A percentile compares a stretch with the other conserved stretches of the same genome.
Conservation (phyloP, 2,113 vertebrate species). For the Oceanites oceanicus region DNA sequence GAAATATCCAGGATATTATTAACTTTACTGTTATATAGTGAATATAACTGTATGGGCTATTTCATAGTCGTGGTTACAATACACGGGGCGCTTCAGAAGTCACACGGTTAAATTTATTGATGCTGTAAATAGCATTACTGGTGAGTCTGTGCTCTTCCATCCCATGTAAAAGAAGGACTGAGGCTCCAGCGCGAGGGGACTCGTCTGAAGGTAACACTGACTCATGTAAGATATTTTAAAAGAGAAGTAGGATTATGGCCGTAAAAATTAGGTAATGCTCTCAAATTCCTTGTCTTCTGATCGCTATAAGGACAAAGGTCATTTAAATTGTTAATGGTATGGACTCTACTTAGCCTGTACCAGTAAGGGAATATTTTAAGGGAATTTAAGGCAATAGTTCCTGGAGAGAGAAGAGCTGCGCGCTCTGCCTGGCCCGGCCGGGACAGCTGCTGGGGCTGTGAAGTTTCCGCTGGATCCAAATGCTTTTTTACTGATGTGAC, state of each 20-base stretch:
- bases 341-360: neutral
- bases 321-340: neutral
- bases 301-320: neutral
- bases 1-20: neutral
- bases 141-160: neutral
- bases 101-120: neutral
- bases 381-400: neutral
- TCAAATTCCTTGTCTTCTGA: neutral
- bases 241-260: neutral
- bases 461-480: neutral
- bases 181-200: neutral
- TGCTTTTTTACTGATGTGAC: neutral
- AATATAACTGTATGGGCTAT: neutral
- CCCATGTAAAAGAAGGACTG: too few species aligned
- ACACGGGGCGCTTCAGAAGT: neutral
- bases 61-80: neutral
- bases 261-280: neutral
- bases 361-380: neutral
- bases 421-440: neutral
- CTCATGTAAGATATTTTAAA: neutral
- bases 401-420: neutral
- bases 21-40: neutral
- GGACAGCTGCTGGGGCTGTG: neutral
- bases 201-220: neutral
- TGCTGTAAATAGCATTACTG: neutral